phyloP scores from a whole-genome alignment of 2,113 vertebrate genomes.

The Probosciger aterrimus region DNA sequence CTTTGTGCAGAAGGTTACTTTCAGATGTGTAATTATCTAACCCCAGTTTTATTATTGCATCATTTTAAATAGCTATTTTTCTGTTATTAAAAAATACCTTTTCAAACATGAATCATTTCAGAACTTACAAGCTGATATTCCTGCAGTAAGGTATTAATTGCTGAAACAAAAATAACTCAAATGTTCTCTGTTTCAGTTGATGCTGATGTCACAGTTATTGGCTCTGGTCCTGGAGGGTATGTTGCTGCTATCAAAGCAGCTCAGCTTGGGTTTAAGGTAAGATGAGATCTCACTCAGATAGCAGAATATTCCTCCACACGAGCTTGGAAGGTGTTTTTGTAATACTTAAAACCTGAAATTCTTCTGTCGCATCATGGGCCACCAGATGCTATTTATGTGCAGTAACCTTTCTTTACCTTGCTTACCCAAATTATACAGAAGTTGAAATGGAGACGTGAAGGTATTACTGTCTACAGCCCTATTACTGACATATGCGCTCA shows the following conservation, averaged over 20 bases:
- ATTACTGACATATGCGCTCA: neutral
- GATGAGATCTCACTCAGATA: neutral
- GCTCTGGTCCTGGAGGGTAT: conserved; percentile 95
- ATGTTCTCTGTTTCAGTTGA: conserved; percentile 80
- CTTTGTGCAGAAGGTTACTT: neutral
- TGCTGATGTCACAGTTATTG: conserved; percentile 93
- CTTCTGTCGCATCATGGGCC: neutral
- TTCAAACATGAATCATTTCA: neutral
- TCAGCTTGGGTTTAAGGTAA: conserved; percentile 96
- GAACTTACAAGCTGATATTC: neutral
- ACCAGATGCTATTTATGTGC: neutral
- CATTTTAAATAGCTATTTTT: neutral
- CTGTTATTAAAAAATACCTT: neutral
- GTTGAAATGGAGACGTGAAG: neutral
- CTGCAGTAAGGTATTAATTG: neutral
- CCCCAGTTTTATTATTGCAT: neutral
- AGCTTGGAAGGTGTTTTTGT: neutral
- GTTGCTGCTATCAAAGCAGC: conserved; percentile 98
- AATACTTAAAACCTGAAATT: neutral
- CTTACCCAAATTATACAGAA: neutral
- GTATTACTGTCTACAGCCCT: neutral
- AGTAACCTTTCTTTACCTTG: neutral
- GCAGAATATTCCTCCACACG: neutral
- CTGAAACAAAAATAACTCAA: neutral
- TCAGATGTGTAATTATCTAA: neutral